Base-by-base conservation (phyloP, 2,113 vertebrate genomes). In the Globicephala melas region DNA sequence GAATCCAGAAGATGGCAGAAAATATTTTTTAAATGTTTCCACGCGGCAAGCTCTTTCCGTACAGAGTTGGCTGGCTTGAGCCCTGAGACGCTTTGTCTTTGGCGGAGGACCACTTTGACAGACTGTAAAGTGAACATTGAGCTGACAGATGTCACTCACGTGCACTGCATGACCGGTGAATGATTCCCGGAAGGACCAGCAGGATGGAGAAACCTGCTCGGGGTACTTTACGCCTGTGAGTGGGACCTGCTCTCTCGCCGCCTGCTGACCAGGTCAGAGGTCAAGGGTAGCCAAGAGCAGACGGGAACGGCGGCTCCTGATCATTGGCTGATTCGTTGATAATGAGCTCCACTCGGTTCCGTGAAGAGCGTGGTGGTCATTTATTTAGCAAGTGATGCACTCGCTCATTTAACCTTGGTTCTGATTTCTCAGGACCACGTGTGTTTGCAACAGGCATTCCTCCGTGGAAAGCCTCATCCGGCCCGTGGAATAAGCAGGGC, bases 381-480 rank as follows among this genome's bases (percentile, higher is more conserved):
- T 2, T 28, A 53, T 80, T 55, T 36, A 9, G 9, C 0, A 0
- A 5, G 3, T 1, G 12, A 17, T 25, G 4, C 0, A 1, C 73
- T 38, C 33, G 36, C 73, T 73, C 25, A 9, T 26, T 14, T 18
- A 14, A 62, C 17, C 63, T 55, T 2, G 4, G 17, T 18, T 71
- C 82, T 74, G 3, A 3, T 26, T 36, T 87, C 73, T 47, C n/a
- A 12, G 17, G 17, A 6, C 65, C 3, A 4, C 20, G 80, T 81
- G 25, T 38, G 47, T 81, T 21, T 67, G 47, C 26, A n/a, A 5
- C 6, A 62, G 14, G 33, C 23, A 28, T 21, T 50, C 41, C 36
- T 15, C 0, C 0, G 0, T 25, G 41, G 33, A 0, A 53, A 53
- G 14, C 28, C 74, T 21, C 8, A 0, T 17, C 65, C 25, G 0